Evolutionary conservation across 1,140 invertebrate genomes (phyloP), one percentile per base, ranked within the genome.

Genomic region (Bursaphelenchus mucronatus): DNA sequence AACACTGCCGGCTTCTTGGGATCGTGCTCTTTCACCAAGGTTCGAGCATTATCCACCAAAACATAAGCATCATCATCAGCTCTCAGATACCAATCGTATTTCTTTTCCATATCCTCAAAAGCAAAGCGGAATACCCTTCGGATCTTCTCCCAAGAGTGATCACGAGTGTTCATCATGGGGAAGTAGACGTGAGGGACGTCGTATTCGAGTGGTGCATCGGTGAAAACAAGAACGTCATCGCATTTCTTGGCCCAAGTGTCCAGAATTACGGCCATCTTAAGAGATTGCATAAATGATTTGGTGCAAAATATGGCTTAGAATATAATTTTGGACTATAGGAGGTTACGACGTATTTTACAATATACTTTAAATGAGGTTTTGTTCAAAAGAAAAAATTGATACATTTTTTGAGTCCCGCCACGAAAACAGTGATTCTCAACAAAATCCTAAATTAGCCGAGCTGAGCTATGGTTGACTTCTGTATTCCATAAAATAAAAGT

Each of bases 121-220:
- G n/a, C 5, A 4, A 41, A 63, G 19, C 53, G 55, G 15, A 63
- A 62, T 40, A 63, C 43, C 11, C 46, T 17, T 15, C 62, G 58
- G 11, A 63, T 63, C n/a, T 63, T 63, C 46, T 63, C 62, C 62
- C 62, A 63, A 3, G 51, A 59, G 49, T 63, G 62, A 11, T 44
- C 17, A 40, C 62, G 55, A 7, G 62, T 63, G 11, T 50, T 39
- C 13, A 63, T 47, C 19, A 21, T 57, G 8, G 62, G 62, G 58
- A 59, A 63, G 46, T 63, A 63, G 11, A 63, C 46, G 21, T 63
- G 62, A 15, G 62, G 51, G 40, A 63, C 62, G 11, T 63, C 51
- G 19, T 46, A 46, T 11, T 46, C 19, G 17, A 63, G 21, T 0
- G 62, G 62, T 9, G 62, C 55, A 61, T 63, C 62, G 7, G 51